Base-by-base conservation (phyloP, 2,888 invertebrate species). In the Acanthosepion pharaonis region DNA sequence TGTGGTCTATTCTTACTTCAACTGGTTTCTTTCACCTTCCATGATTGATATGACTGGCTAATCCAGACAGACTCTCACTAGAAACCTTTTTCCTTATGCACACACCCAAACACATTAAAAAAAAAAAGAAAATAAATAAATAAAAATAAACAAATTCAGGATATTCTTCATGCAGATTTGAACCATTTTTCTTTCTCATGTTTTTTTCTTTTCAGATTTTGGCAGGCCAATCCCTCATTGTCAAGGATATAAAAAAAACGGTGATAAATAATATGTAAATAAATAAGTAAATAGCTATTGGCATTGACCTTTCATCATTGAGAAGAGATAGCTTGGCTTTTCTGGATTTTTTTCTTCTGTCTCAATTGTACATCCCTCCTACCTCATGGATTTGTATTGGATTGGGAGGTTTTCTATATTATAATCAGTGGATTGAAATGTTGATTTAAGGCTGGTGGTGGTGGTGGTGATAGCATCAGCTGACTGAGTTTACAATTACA, bases 171-270 rank as follows among this genome's bases (percentile, higher is more conserved):
- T n/a, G n/a, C n/a, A 78, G 78, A 15, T n/a, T 33, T 78, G n/a
- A 15, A 78, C n/a, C n/a, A 78, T 33, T 78, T 78, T 78, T 78
- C 78, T 78, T 78, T 18, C n/a, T 11, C n/a, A 23, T 15, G 8
- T 78, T 78, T 33, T 78, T 78, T 33, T 78, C 78, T 78, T 78
- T n/a, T n/a, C n/a, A 33, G 18, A 78, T 78, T 78, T 33, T 78
- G 78, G 78, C 78, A 78, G 78, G 78, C 78, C n/a, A n/a, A 78
- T 78, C 78, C 78, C 78, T 78, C 78, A 78, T 78, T 78, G n/a
- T 78, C n/a, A 33, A 5, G 78, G n/a, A 78, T 33, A 78, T 33
- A 78, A 78, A 78, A n/a, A 78, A 78, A 78, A n/a, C 5, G 25
- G 11, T 23, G 28, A 28, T 28, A 28, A 78, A 28, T 28, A 9